Evolutionary conservation across 2,113 vertebrate species (phyloP).

Genomic region (Nicator chloris): DNA sequence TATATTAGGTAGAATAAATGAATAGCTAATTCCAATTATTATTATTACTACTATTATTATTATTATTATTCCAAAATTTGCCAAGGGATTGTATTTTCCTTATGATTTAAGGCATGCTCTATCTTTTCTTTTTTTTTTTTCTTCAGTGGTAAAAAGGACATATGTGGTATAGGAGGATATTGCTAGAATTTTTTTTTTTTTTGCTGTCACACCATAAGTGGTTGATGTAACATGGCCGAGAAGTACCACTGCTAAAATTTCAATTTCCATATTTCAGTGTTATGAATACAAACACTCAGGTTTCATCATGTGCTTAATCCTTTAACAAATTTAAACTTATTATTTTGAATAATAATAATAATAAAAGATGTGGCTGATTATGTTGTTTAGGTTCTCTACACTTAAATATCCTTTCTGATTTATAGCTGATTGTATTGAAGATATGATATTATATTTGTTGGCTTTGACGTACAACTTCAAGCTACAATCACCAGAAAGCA

Average conservation of each 20-base stretch:
- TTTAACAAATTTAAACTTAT: not conserved
- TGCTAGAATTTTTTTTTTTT: not conserved
- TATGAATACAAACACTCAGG: not conserved
- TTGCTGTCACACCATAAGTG: not conserved
- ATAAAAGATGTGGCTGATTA: not conserved
- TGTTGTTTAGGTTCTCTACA: not conserved
- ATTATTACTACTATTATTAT: not conserved
- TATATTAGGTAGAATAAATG: not conserved
- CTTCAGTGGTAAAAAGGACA: not conserved
- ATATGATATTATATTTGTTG: not conserved
- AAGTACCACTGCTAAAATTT: not conserved
- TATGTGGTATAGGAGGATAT: not conserved
- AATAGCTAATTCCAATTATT: not conserved
- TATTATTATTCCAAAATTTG: not conserved
- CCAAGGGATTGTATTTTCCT: not conserved
- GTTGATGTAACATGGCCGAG: not conserved
- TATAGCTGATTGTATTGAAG: not conserved
- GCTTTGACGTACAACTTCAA: not conserved
- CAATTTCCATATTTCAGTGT: not conserved
- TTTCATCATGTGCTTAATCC: not conserved
- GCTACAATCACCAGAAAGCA: not conserved
- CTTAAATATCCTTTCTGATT: not conserved
- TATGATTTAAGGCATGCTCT: not conserved
- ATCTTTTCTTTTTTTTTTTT: not conserved
- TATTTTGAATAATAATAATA: not conserved